Conservation (phyloP, 1,140 invertebrate genomes). For the Physella acuta region DNA sequence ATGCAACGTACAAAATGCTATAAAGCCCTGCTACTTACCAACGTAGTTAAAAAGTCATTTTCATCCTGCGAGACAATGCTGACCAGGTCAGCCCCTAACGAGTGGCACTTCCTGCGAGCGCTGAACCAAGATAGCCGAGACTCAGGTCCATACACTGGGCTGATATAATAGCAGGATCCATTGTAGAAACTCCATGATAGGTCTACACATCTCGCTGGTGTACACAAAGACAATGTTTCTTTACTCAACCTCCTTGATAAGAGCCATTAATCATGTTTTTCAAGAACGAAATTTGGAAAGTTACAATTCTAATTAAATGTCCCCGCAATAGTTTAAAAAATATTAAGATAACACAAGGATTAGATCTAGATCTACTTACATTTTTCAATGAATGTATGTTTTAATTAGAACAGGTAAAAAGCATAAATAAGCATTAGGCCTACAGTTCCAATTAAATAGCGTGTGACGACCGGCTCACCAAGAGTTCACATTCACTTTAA, state of each 20-base stretch:
- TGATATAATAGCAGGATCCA: conserved; percentile 19
- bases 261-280: neutral
- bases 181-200: neutral
- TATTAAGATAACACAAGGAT: too few species aligned
- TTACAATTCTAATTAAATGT: too few species aligned
- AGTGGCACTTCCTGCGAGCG: neutral
- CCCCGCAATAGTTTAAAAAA: too few species aligned
- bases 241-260: neutral
- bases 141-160: neutral
- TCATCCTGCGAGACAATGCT: conserved; percentile 5
- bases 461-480: too few species aligned
- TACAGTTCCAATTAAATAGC: too few species aligned
- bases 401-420: too few species aligned
- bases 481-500: too few species aligned
- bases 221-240: neutral
- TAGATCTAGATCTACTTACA: too few species aligned
- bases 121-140: conserved; percentile 7
- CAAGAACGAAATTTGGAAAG: neutral
- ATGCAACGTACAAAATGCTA: too few species aligned
- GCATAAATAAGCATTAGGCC: too few species aligned
- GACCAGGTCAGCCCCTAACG: conserved; percentile 7
- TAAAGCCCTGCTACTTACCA: too few species aligned
- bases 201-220: conserved; percentile 9
- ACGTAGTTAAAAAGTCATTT: conserved; percentile 6
- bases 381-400: too few species aligned